Evolutionary conservation across 2,113 vertebrate species (phyloP).

Genomic region (Odontophorus gujanensis): DNA sequence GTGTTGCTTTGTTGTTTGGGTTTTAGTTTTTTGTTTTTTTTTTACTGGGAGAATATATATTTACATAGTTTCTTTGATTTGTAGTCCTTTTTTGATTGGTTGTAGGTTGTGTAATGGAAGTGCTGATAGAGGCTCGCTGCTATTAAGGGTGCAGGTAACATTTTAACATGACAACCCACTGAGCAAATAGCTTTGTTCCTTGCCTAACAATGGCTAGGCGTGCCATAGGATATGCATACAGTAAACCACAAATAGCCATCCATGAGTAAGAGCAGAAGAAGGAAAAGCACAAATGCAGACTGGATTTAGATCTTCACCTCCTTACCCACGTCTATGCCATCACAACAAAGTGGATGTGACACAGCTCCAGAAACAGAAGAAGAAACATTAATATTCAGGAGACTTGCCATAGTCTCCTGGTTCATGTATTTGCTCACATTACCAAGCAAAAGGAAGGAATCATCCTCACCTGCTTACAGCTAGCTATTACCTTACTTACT

Average conservation of each 20-base stretch:
- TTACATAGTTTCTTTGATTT: background rate
- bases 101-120: background rate
- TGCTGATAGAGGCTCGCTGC: accelerated
- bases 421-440: background rate
- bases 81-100: background rate
- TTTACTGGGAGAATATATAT: background rate
- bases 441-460: background rate
- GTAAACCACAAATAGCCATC: background rate
- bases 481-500: background rate
- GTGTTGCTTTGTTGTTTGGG: background rate
- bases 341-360: accelerated
- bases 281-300: background rate
- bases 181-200: background rate
- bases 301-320: background rate
- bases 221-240: background rate
- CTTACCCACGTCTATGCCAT: background rate
- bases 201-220: background rate
- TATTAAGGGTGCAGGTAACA: background rate
- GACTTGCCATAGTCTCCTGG: no score
- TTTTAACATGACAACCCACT: background rate
- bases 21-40: background rate
- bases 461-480: background rate
- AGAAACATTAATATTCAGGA: background rate
- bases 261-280: accelerated
- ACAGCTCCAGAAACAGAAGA: background rate